Conservation (phyloP, 2,113 vertebrate genomes). For the Nibea coibor region DNA sequence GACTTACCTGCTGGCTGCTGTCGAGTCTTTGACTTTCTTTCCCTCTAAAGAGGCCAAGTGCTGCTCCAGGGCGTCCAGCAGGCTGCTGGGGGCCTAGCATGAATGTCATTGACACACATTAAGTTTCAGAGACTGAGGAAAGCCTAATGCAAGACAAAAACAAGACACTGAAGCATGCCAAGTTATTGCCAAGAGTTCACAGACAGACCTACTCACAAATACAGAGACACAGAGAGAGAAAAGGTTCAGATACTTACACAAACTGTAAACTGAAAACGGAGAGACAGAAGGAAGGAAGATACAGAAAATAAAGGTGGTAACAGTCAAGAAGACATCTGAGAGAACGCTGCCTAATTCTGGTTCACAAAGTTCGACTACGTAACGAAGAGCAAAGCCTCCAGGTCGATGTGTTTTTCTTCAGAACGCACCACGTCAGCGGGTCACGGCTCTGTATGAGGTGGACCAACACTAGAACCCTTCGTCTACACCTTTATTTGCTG, state of each 20-base stretch:
- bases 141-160: background rate
- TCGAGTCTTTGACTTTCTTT: constrained; percentile 98
- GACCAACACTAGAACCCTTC: background rate
- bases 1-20: constrained; percentile 93
- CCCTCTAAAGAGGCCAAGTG: constrained; percentile 97
- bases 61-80: constrained; percentile 96
- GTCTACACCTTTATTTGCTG: constrained; percentile 79
- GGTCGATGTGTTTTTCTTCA: background rate
- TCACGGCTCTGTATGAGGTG: background rate
- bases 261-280: constrained; percentile 82
- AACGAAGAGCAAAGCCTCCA: background rate
- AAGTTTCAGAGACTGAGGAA: constrained; percentile 33
- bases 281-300: constrained; percentile 79
- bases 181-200: constrained; percentile 49
- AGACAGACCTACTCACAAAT: constrained; percentile 47
- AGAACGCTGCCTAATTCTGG: constrained; percentile 9
- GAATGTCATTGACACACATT: constrained; percentile 52
- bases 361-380: background rate
- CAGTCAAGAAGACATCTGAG: constrained; percentile 54
- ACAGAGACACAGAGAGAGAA: constrained; percentile 72
- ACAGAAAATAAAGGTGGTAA: constrained; percentile 85
- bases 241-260: constrained; percentile 82
- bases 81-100: constrained; percentile 93
- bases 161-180: constrained; percentile 66
- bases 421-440: background rate